Percentiles rank a stretch among this genome's conserved stretches.
phyloP scores from a whole-genome alignment of 2,797 vertebrate species.

The Ficedula albicollis region DNA sequence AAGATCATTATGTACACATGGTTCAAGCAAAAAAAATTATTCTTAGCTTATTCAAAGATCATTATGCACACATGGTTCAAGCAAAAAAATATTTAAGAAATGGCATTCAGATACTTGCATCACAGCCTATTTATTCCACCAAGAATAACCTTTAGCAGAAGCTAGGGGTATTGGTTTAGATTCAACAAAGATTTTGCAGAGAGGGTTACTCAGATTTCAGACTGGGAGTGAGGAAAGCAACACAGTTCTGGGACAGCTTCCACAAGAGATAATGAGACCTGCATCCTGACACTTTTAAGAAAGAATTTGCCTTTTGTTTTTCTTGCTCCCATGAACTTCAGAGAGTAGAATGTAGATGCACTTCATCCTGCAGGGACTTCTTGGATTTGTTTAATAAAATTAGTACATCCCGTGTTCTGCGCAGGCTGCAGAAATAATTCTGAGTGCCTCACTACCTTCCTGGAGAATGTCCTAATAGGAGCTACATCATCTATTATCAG shows the following conservation, averaged over 20 bases:
- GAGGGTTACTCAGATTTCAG: not conserved
- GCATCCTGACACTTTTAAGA: not conserved
- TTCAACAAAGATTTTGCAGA: not conserved
- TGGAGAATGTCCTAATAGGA: not conserved
- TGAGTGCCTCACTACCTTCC: not conserved
- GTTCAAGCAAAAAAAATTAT: not conserved
- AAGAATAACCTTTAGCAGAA: not conserved
- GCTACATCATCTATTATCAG: not conserved
- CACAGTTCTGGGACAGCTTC: not conserved
- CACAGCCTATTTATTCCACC: not conserved
- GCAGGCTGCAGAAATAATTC: not conserved
- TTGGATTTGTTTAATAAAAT: not conserved
- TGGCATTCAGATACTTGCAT: not conserved
- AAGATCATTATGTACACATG: not conserved
- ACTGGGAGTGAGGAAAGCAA: not conserved
- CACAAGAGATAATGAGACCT: not conserved
- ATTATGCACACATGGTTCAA: not conserved
- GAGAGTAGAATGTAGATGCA: not conserved
- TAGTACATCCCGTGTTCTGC: not conserved
- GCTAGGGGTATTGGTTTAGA: not conserved
- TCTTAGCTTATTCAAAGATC: not conserved
- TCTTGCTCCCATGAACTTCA: not conserved
- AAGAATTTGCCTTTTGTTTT: not conserved
- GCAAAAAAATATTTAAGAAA: not conserved
- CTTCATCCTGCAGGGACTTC: not conserved